These are phyloP conservation scores for Zeuzera pyrina DNA, from an alignment of 2,888 invertebrate genomes.

Conservation along the genomic window DNA sequence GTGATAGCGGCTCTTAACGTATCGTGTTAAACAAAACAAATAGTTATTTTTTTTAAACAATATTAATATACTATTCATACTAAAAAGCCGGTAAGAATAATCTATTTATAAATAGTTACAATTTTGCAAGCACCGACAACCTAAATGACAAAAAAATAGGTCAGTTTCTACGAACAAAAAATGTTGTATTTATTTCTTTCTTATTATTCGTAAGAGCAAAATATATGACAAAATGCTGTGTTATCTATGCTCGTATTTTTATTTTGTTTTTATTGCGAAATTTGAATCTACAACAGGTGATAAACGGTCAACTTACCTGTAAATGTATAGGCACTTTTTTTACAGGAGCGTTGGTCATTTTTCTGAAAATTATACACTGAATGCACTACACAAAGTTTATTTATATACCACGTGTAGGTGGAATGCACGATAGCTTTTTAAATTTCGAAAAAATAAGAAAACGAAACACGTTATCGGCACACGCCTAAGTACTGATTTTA, in stretches of 20 bases:
- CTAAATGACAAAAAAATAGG: slow-evolving; percentile 22
- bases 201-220: too few species aligned
- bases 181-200: too few species aligned
- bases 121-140: slow-evolving; percentile 20
- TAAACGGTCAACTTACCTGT: slow-evolving; percentile 77
- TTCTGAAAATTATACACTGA: slow-evolving; percentile 42
- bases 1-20: too few species aligned
- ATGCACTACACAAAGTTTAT: slow-evolving; percentile 54
- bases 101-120: slow-evolving; percentile 10
- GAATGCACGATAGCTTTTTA: slow-evolving; percentile 23
- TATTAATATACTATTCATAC: too few species aligned
- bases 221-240: too few species aligned
- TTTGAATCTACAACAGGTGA: slow-evolving; percentile 42
- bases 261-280: slow-evolving; percentile 22
- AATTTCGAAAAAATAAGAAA: slow-evolving; percentile 19
- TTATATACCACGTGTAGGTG: slow-evolving; percentile 52
- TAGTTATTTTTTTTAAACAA: too few species aligned
- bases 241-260: too few species aligned
- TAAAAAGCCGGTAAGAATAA: slow-evolving; percentile 8
- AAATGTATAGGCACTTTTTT: slow-evolving; percentile 96
- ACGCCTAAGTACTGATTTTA: slow-evolving; percentile 41
- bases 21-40: too few species aligned
- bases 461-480: slow-evolving; percentile 27
- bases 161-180: slow-evolving; percentile 18
- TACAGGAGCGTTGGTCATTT: slow-evolving; percentile 83